Conservation (phyloP, 2,113 vertebrate species). For the Sturnus vulgaris region DNA sequence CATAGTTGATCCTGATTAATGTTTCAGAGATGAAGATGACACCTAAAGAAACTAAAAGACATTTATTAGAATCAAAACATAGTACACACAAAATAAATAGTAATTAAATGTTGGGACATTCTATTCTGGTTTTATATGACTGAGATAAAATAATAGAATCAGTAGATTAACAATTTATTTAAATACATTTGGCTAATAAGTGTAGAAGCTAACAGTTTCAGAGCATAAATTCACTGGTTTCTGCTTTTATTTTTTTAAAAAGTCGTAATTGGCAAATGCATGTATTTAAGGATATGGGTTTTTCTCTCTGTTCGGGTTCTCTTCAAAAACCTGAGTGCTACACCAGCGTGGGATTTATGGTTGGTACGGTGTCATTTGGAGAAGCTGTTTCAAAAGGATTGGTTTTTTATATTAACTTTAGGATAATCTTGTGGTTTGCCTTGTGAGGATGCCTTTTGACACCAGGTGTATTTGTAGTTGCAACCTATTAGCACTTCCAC, state of each 20-base stretch:
- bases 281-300: background rate
- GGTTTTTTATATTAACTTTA: background rate
- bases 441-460: background rate
- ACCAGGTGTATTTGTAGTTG: background rate
- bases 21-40: background rate
- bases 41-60: background rate
- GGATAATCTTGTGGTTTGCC: background rate
- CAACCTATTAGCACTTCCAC: background rate
- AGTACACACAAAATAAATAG: background rate
- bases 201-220: background rate
- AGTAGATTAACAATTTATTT: background rate
- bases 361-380: background rate
- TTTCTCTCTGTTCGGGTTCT: background rate
- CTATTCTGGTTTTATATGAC: background rate
- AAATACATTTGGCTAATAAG: background rate
- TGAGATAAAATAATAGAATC: background rate
- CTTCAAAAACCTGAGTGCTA: background rate
- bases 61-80: background rate
- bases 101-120: background rate
- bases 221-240: background rate
- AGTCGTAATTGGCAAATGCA: accelerated
- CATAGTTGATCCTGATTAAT: background rate
- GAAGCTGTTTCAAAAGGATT: background rate
- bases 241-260: background rate
- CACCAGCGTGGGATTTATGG: background rate